Evolutionary conservation across 2,888 invertebrate genomes (phyloP).

Genomic region (Exephanes ischioxanthus): DNA sequence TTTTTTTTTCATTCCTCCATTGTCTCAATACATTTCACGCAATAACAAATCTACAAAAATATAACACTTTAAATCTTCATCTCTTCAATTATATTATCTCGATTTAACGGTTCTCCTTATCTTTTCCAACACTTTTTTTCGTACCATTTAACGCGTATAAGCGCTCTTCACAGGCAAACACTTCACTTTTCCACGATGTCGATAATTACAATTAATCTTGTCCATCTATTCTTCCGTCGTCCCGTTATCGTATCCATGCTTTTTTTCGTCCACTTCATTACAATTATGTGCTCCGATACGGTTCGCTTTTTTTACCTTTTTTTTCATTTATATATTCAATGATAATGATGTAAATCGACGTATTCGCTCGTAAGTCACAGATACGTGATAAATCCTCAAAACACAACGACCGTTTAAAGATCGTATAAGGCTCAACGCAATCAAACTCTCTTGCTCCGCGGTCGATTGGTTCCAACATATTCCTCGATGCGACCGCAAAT

Average conservation of each 20-base stretch:
- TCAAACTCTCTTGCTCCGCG: constrained; percentile 45
- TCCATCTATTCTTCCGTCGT: constrained; percentile 67
- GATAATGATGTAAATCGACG: constrained; percentile 24
- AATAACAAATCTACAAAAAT: constrained; percentile 85
- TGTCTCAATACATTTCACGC: constrained; percentile 84
- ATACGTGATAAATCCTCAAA: constrained; percentile 20
- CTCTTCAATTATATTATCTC: constrained; percentile 80
- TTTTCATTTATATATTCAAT: constrained; percentile 40
- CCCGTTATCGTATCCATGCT: constrained; percentile 18
- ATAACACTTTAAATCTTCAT: constrained; percentile 82
- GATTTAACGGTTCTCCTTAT: constrained; percentile 74
- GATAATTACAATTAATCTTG: constrained; percentile 73
- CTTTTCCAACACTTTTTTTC: constrained; percentile 50
- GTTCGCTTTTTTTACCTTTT: constrained; percentile 52
- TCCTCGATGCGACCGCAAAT: constrained; percentile 72
- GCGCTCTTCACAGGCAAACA: constrained; percentile 50
- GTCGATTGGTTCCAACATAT: constrained; percentile 40
- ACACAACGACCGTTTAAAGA: constrained; percentile 32
- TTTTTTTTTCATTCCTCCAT: constrained; percentile 72
- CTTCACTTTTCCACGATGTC: constrained; percentile 36
- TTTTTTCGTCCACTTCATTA: constrained; percentile 58
- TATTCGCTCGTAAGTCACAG: not conserved
- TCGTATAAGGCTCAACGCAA: constrained; percentile 59
- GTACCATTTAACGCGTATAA: constrained; percentile 69
- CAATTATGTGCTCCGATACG: constrained; percentile 36